A percentile compares a stretch with the other conserved stretches of the same genome.
Conservation (phyloP, 2,888 invertebrate genomes). For the Carcina quercana region DNA sequence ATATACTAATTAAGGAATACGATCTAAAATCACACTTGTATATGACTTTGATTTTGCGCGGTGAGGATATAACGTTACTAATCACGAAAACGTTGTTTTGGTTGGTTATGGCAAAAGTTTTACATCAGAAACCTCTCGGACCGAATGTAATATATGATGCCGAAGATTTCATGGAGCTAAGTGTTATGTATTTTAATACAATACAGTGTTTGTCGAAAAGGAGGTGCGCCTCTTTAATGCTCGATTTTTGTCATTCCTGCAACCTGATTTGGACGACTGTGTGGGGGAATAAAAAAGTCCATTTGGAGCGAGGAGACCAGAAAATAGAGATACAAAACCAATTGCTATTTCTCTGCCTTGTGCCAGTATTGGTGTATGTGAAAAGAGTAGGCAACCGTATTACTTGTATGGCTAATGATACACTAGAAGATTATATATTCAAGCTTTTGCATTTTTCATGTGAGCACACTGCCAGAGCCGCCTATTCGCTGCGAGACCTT, state of each 20-base stretch:
- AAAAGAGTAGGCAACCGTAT: slow-evolving; percentile 25
- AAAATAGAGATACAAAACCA: slow-evolving; percentile 71
- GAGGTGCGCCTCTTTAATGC: slow-evolving; percentile 33
- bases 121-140: slow-evolving; percentile 36
- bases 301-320: slow-evolving; percentile 20
- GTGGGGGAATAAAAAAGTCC: slow-evolving; percentile 33
- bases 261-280: slow-evolving; percentile 41
- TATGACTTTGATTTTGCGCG: slow-evolving; percentile 50
- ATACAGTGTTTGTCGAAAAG: slow-evolving; percentile 39
- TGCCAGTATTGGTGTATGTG: slow-evolving; percentile 73
- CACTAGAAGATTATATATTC: slow-evolving; percentile 74
- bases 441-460: slow-evolving; percentile 77
- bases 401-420: slow-evolving; percentile 44
- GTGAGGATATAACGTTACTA: slow-evolving; percentile 55
- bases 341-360: slow-evolving; percentile 74
- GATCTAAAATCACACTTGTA: slow-evolving; percentile 47
- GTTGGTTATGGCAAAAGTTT: slow-evolving; percentile 49
- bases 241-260: slow-evolving; percentile 50
- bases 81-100: slow-evolving; percentile 65
- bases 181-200: slow-evolving; percentile 44
- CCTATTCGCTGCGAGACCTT: slow-evolving; percentile 75
- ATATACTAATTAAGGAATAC: slow-evolving; percentile 38
- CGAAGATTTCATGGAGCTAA: slow-evolving; percentile 47
- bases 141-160: slow-evolving; percentile 40
- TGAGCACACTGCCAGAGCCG: slow-evolving; percentile 76